Conservation (phyloP, 2,888 invertebrate genomes). For the Seira ritae region DNA sequence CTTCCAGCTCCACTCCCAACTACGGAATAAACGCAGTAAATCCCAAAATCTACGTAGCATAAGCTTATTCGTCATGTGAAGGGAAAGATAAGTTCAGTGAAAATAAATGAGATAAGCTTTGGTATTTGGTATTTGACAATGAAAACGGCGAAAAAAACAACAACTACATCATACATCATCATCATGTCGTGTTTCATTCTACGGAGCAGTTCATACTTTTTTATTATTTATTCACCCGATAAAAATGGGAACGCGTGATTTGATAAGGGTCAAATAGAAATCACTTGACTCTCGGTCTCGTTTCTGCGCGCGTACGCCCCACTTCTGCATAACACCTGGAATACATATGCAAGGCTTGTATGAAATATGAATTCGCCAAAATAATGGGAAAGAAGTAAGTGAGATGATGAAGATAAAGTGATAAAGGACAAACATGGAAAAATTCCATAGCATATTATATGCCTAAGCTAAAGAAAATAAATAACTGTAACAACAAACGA, state of each 20-base stretch:
- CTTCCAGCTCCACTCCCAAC: background rate
- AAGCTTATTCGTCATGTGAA: too few relatives aligned
- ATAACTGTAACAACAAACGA: too few relatives aligned
- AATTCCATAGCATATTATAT: too few relatives aligned
- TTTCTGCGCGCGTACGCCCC: too few relatives aligned
- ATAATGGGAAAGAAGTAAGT: background rate
- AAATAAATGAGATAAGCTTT: background rate
- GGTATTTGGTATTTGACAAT: background rate
- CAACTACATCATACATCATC: too few relatives aligned
- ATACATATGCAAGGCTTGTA: background rate
- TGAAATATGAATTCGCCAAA: background rate
- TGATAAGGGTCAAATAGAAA: background rate
- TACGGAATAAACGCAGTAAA: background rate
- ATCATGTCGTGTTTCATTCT: too few relatives aligned
- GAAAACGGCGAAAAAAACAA: background rate
- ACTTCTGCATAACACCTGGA: too few relatives aligned
- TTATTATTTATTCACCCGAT: background rate
- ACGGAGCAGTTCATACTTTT: background rate
- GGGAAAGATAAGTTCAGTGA: background rate
- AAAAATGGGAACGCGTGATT: background rate
- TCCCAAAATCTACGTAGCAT: too few relatives aligned
- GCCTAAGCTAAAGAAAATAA: too few relatives aligned
- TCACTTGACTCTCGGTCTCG: background rate
- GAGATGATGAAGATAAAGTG: background rate
- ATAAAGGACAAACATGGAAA: background rate